Evolutionary conservation across 1,140 invertebrate genomes (phyloP), one percentile per base, ranked within the genome.

Genomic region (Trachelipus rathkii): DNA sequence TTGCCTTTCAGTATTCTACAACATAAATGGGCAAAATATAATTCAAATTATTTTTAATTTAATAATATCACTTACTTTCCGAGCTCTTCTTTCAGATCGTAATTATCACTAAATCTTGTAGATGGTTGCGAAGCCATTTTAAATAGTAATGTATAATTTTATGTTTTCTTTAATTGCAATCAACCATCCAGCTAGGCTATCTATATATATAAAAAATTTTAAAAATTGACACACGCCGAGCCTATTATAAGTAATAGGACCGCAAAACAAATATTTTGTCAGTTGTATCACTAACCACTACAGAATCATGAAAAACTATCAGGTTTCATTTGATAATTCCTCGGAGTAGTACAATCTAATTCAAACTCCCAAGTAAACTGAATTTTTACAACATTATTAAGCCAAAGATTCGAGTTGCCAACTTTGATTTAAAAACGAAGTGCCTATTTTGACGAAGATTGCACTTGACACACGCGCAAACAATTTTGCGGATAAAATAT

Each of bases 31-130:
- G n/a, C n/a, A n/a, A n/a, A n/a, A n/a, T n/a, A 33, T 3, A 33
- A 33, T 33, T 33, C 33, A 33, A 6, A 33, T 33, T 33, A 33
- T 33, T 33, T 33, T 33, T 33, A 33, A 33, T 33, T 33, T 3
- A 33, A 33, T 3, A 33, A 15, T 15, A 33, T 60, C 87, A 95
- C 95, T 93, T 91, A 97, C 95, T 99, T 99, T 87, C 97, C 97
- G 83, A 99, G 90, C 89, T 99, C 97, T 88, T 99, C 97, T 89
- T 99, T 99, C 80, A 99, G 91, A 84, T 99, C 97, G 87, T 99
- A 99, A 88, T 98, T 98, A 88, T 99, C 97, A 87, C 94, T 97
- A 89, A 99, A 99, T 85, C 89, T 87, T 45, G 86, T 86, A 45
- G 86, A 82, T 66, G 83, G 81, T 60, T 82, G 84, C 79, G 84